These are phyloP conservation scores for Sebastes ruberrimus DNA, from an alignment of 2,797 vertebrate species.

Conservation along the genomic window DNA sequence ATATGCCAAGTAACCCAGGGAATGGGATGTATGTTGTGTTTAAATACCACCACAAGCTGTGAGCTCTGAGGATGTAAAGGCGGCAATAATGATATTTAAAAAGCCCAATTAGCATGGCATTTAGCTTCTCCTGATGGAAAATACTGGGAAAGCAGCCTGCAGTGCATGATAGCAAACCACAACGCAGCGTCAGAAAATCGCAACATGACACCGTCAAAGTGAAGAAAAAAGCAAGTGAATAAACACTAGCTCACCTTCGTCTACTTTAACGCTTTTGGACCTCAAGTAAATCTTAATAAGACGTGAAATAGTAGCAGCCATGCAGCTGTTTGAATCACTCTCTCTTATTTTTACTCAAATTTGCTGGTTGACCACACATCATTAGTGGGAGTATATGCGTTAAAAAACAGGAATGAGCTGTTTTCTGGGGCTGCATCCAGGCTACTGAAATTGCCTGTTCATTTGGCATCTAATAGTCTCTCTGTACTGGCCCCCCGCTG, in stretches of 20 bases:
- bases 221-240: not conserved
- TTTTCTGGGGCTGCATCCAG: slow-evolving; percentile 22
- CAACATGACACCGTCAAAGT: not conserved
- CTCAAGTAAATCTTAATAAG: not conserved
- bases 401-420: slow-evolving; percentile 33
- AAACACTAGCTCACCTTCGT: not conserved
- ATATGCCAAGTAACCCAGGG: not conserved
- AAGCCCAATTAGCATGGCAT: slow-evolving; percentile 27
- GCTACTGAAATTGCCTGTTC: slow-evolving; percentile 28
- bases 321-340: slow-evolving; percentile 7
- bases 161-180: not conserved
- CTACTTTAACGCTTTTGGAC: not conserved
- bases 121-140: slow-evolving; percentile 16
- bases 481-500: slow-evolving; percentile 34
- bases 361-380: slow-evolving; percentile 24
- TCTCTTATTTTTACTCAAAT: slow-evolving; percentile 4
- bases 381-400: slow-evolving; percentile 15
- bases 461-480: slow-evolving; percentile 52
- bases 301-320: not conserved
- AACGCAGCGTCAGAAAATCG: not conserved
- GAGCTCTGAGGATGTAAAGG: slow-evolving; percentile 26
- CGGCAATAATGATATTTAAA: not conserved
- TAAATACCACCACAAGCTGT: slow-evolving; percentile 57
- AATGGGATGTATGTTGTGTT: not conserved
- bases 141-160: not conserved